Conservation (phyloP, 2,113 vertebrate species). For the Aleadryas rufinucha region DNA sequence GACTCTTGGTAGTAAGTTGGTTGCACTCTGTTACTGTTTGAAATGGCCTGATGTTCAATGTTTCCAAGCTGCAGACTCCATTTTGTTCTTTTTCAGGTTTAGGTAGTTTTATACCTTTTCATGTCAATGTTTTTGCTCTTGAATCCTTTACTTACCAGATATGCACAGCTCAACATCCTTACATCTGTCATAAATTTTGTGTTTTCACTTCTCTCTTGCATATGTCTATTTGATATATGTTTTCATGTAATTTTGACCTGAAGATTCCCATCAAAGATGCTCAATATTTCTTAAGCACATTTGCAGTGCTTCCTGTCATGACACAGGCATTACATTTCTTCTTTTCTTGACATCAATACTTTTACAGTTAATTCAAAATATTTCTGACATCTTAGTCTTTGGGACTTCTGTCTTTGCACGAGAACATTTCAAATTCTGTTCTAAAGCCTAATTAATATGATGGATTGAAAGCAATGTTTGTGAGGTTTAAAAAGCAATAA, state of each 20-base stretch:
- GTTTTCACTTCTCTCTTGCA: background rate
- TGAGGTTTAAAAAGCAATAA: background rate
- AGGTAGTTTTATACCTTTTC: background rate
- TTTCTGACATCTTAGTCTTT: background rate
- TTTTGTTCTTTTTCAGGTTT: background rate
- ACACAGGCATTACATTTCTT: background rate
- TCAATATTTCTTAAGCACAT: background rate
- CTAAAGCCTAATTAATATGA: background rate
- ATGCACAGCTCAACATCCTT: background rate
- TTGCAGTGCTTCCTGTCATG: background rate
- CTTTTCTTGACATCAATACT: background rate
- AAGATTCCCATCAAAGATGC: background rate
- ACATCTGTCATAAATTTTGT: background rate
- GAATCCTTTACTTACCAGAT: background rate
- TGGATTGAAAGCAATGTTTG: background rate
- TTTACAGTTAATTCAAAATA: background rate
- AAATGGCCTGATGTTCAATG: background rate
- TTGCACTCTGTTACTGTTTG: background rate
- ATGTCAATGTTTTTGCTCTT: background rate
- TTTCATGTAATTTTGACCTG: background rate
- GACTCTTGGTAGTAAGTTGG: background rate
- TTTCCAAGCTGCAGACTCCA: accelerated
- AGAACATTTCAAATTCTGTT: background rate
- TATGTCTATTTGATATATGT: background rate
- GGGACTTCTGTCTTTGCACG: background rate